A percentile compares a stretch with the other conserved stretches of the same genome.
Evolutionary conservation across 2,888 invertebrate species (phyloP).

Genomic region (Leptopilina drosophilae): DNA sequence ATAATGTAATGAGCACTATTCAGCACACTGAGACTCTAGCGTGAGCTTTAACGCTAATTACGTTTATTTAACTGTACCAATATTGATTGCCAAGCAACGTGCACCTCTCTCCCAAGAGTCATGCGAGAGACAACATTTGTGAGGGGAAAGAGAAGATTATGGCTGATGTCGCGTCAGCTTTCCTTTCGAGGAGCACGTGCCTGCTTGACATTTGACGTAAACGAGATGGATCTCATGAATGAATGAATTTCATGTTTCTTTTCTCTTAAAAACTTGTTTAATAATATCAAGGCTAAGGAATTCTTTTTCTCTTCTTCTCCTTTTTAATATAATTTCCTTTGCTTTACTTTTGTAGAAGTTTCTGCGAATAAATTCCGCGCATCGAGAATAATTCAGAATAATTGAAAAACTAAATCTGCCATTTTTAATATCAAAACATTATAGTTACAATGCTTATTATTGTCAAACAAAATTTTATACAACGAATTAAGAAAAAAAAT

Average conservation of each 20-base stretch:
- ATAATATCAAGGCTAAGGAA: not conserved
- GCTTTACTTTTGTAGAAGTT: too few relatives aligned
- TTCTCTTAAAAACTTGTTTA: not conserved
- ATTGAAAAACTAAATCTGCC: too few relatives aligned
- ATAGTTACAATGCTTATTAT: too few relatives aligned
- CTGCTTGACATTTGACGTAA: constrained; percentile 34
- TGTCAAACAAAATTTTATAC: too few relatives aligned
- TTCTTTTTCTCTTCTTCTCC: not conserved
- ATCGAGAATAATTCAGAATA: too few relatives aligned
- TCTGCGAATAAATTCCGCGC: too few relatives aligned
- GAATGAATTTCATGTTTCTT: constrained; percentile 15
- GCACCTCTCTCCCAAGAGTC: constrained; percentile 47
- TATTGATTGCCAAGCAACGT: constrained; percentile 60
- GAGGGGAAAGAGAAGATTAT: constrained; percentile 27
- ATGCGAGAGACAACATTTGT: constrained; percentile 28
- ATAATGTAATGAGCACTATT: constrained; percentile 45
- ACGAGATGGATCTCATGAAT: constrained; percentile 30
- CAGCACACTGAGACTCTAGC: not conserved
- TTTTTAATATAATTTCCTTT: too few relatives aligned
- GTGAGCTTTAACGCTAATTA: constrained; percentile 60
- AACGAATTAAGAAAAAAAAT: too few relatives aligned
- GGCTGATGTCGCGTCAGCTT: constrained; percentile 32
- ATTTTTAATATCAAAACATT: too few relatives aligned
- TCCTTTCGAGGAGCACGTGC: constrained; percentile 31
- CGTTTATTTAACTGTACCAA: constrained; percentile 67